phyloP scores from a whole-genome alignment of 2,113 vertebrate genomes.

The Pterocles gutturalis region DNA sequence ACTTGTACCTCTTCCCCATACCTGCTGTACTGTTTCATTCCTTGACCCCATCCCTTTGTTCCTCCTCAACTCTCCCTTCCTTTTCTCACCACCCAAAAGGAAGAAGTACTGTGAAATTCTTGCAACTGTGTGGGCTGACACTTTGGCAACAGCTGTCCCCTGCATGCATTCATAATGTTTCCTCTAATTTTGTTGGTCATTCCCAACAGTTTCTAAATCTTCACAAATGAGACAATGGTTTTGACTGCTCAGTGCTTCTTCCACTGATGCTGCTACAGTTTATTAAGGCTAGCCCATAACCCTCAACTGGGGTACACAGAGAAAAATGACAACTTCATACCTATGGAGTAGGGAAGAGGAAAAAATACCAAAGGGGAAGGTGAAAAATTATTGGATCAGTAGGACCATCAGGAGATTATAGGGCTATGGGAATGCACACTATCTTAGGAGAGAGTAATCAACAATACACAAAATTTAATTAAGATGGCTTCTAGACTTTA shows the following conservation, averaged over 20 bases:
- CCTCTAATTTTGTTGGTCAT: not conserved
- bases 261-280: not conserved
- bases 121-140: rapidly evolving
- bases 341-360: not conserved
- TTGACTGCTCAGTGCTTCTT: not conserved
- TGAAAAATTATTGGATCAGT: not conserved
- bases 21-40: not conserved
- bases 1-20: rapidly evolving
- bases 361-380: not conserved
- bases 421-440: not conserved
- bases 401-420: not conserved
- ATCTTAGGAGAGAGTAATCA: not conserved
- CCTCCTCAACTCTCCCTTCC: too few species aligned
- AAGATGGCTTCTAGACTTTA: not conserved
- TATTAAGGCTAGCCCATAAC: not conserved
- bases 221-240: not conserved
- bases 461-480: not conserved
- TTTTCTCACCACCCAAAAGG: not conserved
- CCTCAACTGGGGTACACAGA: rapidly evolving
- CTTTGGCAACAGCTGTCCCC: not conserved
- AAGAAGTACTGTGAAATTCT: not conserved
- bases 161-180: rapidly evolving
- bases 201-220: not conserved
- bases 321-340: not conserved
- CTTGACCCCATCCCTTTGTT: rapidly evolving